Base-by-base conservation (phyloP, 2,113 vertebrate species). In the Sus scrofa region DNA sequence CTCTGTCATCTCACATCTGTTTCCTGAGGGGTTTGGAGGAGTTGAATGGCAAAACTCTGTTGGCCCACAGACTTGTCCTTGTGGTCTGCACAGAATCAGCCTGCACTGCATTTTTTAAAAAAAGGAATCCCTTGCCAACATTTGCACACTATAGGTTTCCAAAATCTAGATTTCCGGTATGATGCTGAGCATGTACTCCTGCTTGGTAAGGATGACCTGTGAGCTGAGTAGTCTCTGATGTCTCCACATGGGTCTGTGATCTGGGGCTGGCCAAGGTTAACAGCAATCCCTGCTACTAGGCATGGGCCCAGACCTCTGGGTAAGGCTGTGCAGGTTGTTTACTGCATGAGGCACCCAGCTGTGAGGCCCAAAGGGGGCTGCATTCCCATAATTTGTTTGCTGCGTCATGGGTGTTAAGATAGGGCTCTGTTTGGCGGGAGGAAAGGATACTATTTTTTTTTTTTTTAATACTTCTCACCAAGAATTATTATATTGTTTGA, bases 361-460 rank as follows among this genome's bases (percentile, higher is more conserved):
- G 9, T 15, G 44, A 34, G 44, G 30, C 58, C 24, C 30, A 15
- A 27, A 3, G 39, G 44, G n/a, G 73, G 10, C 54, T 27, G 85
- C 60, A 30, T 54, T 34, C 30, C 54, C 37, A 1, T 14, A 22
- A 3, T 18, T 52, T 52, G 22, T 62, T 44, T 44, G 32, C 26
- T 30, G 0, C 3, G 32, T 10, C 0, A 0, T 1, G n/a, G 67
- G 18, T 0, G 3, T 24, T 3, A 6, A 13, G 18, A 14, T 26
- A 37, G 34, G 27, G 19, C 63, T 83, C 15, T 44, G 9, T 68
- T 24, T 32, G 37, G n/a, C 27, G 1, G 0, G 37, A 95, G n/a
- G 30, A 95, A 75, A 27, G 26, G 26, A 12, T 34, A 6, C 30
- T 44, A 44, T 44, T 44, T 44, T n/a, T n/a, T n/a, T n/a, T n/a